A percentile compares a stretch with the other conserved stretches of the same genome.
Evolutionary conservation across 2,888 invertebrate genomes (phyloP).

Genomic region (Cactoblastis cactorum): DNA sequence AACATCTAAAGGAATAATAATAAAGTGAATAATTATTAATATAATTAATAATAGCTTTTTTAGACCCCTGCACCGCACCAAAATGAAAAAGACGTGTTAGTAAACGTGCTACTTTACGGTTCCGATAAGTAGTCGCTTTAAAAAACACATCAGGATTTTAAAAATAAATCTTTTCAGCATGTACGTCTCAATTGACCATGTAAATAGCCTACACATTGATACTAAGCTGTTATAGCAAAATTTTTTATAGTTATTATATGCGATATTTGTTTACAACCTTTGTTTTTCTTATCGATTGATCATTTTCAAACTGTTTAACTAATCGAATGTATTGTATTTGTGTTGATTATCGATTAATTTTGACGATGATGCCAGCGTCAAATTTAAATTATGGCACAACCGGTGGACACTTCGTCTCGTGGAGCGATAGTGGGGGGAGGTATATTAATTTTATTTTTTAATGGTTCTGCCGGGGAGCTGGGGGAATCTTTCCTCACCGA

Average conservation of each 20-base stretch:
- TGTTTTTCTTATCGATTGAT: neutral
- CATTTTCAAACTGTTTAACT: neutral
- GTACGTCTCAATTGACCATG: neutral
- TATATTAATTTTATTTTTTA: slow-evolving; percentile 3
- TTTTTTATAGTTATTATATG: too few species aligned
- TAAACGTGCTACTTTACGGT: too few species aligned
- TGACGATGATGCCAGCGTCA: neutral
- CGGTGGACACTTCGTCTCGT: slow-evolving; percentile 40
- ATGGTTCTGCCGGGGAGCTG: slow-evolving; percentile 32
- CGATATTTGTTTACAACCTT: slow-evolving; percentile 7
- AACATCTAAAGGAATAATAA: slow-evolving; percentile 12
- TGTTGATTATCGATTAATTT: neutral
- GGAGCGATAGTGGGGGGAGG: slow-evolving; percentile 23
- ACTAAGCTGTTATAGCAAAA: too few species aligned
- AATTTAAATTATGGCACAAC: slow-evolving; percentile 50
- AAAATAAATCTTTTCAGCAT: too few species aligned
- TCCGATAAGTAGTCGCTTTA: too few species aligned
- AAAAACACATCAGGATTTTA: too few species aligned
- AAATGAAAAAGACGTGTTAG: neutral
- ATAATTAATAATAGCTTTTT: slow-evolving; percentile 2
- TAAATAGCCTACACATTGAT: too few species aligned
- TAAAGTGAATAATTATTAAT: slow-evolving; percentile 14
- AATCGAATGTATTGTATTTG: neutral
- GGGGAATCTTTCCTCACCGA: slow-evolving; percentile 58
- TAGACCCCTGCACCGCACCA: neutral